These are phyloP conservation scores for Tuta absoluta DNA, from an alignment of 2,888 invertebrate species.

Conservation along the genomic window DNA sequence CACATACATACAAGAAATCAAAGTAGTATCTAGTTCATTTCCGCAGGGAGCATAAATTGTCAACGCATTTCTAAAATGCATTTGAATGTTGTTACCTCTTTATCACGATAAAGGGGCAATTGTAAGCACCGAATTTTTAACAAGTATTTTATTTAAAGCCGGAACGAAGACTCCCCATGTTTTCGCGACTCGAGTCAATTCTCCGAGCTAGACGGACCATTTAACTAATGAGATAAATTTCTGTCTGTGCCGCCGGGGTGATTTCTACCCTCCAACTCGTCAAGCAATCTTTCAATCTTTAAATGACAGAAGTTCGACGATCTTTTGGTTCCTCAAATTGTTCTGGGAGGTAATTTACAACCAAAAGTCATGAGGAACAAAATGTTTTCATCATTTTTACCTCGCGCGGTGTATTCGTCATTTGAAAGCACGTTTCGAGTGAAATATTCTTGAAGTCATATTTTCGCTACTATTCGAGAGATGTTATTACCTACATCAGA, in stretches of 20 bases:
- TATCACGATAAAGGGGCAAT: not conserved
- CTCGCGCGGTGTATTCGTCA: no score
- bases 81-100: slow-evolving; percentile 6
- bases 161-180: slow-evolving; percentile 22
- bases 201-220: slow-evolving; percentile 63
- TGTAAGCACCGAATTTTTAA: slow-evolving; percentile 16
- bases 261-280: slow-evolving; percentile 67
- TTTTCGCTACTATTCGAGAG: no score
- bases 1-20: not conserved
- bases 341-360: slow-evolving; percentile 31
- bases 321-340: slow-evolving; percentile 49
- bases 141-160: slow-evolving; percentile 24
- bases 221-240: slow-evolving; percentile 79
- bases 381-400: no score
- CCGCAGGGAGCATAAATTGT: not conserved
- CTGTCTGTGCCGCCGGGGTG: slow-evolving; percentile 48
- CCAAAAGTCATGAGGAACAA: not conserved
- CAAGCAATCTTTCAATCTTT: slow-evolving; percentile 78
- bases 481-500: no score
- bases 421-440: no score
- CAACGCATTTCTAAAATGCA: not conserved
- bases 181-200: slow-evolving; percentile 49
- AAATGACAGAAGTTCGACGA: slow-evolving; percentile 73
- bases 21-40: not conserved
- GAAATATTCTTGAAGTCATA: no score